Evolutionary conservation across 2,113 vertebrate genomes (phyloP), one percentile per base, ranked within the genome.

Genomic region (Sceloporus tristichus): DNA sequence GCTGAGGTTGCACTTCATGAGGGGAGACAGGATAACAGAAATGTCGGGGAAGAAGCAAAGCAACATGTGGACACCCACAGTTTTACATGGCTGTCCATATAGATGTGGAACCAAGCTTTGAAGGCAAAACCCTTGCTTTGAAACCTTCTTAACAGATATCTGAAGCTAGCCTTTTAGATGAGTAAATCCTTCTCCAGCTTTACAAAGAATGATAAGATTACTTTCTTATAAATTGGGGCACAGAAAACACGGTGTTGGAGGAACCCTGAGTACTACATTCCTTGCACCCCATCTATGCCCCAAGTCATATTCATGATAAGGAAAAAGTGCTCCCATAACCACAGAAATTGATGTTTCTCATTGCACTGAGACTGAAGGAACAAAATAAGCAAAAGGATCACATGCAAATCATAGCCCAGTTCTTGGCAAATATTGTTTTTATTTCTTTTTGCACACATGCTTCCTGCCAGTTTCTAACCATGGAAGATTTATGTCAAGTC

Each of bases 11-110:
- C 71, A 11, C 9, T 40, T 56, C 83, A 87, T 84, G 88, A 95
- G 91, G 68, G 89, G 48, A 93, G 9, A 11, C 65, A 85, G 84
- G 73, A 90, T 90, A 29, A 59, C 87, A 85, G 38, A 95, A 95
- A 96, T 95, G 94, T 94, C 94, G 94, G 77, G 85, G 88, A 89
- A 80, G 86, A 93, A 93, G 91, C 91, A 88, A 93, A 93, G 89
- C 91, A 93, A 84, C 76, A 90, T 86, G 86, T 66, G 54, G 86
- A 85, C 85, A 80, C 59, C 29, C n/a, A 92, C 71, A 89, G 74
- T 91, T 95, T 93, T 86, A 74, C 89, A 85, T 87, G 86, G 81
- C 71, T n/a, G 66, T 82, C 81, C 54, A 42, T n/a, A 11, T 34
- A 14, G 48, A 73, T 79, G 42, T 23, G 53, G 48, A 73, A 40